Evolutionary conservation across 2,888 invertebrate species (phyloP).

Genomic region (Mimas tiliae): DNA sequence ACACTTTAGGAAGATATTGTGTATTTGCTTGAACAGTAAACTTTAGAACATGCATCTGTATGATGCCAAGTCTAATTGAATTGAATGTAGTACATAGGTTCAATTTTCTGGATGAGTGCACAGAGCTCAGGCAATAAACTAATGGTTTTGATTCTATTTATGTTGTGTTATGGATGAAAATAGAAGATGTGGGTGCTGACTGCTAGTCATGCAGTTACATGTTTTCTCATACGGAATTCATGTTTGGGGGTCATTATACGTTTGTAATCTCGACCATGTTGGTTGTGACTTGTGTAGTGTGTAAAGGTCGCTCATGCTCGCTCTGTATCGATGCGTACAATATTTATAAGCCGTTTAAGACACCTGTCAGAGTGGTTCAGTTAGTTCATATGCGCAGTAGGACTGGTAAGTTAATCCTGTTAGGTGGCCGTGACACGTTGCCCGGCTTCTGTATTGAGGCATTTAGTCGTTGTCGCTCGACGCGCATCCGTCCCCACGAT

Average conservation of each 20-base stretch:
- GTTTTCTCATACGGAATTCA: neutral
- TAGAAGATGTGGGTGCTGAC: neutral
- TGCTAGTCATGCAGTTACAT: neutral
- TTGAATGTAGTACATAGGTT: neutral
- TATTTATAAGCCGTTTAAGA: constrained; percentile 69
- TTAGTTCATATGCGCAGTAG: constrained; percentile 74
- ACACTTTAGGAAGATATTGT: neutral
- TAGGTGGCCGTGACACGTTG: constrained; percentile 83
- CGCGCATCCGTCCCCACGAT: constrained; percentile 72
- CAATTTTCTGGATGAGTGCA: neutral
- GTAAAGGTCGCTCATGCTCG: constrained; percentile 38
- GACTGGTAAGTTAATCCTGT: constrained; percentile 81
- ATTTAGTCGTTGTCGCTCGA: constrained; percentile 63
- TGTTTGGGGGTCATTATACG: neutral
- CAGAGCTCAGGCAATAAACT: neutral
- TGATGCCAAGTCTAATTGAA: neutral
- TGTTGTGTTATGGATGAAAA: neutral
- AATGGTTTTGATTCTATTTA: neutral
- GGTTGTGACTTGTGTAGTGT: neutral
- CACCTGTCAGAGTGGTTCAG: constrained; percentile 64
- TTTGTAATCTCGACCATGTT: neutral
- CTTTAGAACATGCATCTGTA: neutral
- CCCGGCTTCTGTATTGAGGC: constrained; percentile 75
- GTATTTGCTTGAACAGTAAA: neutral
- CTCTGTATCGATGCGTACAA: constrained; percentile 57